A percentile compares a stretch with the other conserved stretches of the same genome.
Evolutionary conservation across 2,888 invertebrate species (phyloP).

Genomic region (Sphaeridia pumilis): DNA sequence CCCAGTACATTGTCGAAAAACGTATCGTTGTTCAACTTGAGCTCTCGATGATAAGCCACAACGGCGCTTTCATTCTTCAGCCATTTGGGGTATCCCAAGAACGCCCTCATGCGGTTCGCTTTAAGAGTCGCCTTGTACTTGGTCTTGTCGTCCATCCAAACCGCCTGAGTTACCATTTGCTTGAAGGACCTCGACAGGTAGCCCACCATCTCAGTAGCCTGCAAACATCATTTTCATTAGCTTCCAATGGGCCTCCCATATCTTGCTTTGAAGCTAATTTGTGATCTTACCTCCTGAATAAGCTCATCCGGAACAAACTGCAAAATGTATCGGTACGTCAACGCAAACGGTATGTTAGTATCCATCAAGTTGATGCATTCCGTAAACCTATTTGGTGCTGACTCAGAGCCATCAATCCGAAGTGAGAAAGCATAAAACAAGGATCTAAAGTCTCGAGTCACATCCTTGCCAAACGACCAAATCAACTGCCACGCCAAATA

Average conservation of each 20-base stretch:
- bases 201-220: conserved; percentile 63
- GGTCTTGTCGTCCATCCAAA: conserved; percentile 71
- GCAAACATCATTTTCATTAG: too few relatives aligned
- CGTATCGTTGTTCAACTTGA: conserved; percentile 25
- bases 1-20: conserved; percentile 31
- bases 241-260: too few relatives aligned
- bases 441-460: conserved; percentile 28
- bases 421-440: conserved; percentile 25
- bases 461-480: conserved; percentile 33
- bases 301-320: conserved; percentile 25
- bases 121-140: conserved; percentile 55
- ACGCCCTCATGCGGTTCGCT: conserved; percentile 56
- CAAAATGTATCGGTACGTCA: conserved; percentile 32
- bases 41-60: conserved; percentile 55
- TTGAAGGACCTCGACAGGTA: conserved; percentile 64
- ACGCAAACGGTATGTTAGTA: conserved; percentile 29
- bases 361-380: conserved; percentile 33
- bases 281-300: conserved; percentile 26
- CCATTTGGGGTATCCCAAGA: conserved; percentile 73
- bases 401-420: conserved; percentile 29
- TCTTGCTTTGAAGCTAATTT: too few relatives aligned
- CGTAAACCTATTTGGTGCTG: conserved; percentile 31
- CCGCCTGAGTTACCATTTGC: conserved; percentile 51
- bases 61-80: conserved; percentile 49
- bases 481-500: conserved; percentile 34